Conservation (phyloP, 1,140 invertebrate genomes). For the Ectropis grisescens region DNA sequence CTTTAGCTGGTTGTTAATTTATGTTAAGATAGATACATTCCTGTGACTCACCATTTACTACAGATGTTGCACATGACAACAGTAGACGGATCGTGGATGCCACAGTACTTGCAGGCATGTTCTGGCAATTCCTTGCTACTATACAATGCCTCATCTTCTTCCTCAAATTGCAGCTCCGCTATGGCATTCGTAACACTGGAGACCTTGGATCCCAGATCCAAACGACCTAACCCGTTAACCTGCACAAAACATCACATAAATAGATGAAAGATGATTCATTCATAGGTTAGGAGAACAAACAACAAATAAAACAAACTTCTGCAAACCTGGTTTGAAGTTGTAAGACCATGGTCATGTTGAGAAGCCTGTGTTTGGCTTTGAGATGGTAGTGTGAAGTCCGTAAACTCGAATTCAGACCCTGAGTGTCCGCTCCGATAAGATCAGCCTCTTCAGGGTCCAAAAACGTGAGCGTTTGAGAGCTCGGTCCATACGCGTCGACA, state of each 20-base stretch:
- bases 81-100: constrained; percentile 97
- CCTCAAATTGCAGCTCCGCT: constrained; percentile 88
- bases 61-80: constrained; percentile 99
- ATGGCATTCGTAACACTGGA: constrained; percentile 80
- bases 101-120: constrained; percentile 98
- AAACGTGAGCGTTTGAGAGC: constrained; percentile 94
- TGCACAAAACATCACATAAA: constrained; percentile 45
- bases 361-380: constrained; percentile 90
- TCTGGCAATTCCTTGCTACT: constrained; percentile 90
- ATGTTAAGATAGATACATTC: too few species aligned
- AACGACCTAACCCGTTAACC: constrained; percentile 76
- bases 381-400: constrained; percentile 93
- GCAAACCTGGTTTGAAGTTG: constrained; percentile 59
- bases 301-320: constrained; percentile 11
- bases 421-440: constrained; percentile 93
- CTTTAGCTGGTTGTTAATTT: too few species aligned
- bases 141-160: constrained; percentile 90
- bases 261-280: background rate
- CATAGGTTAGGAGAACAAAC: constrained; percentile 34
- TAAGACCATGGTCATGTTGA: constrained; percentile 78
- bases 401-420: constrained; percentile 97
- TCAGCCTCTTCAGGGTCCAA: constrained; percentile 94
- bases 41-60: constrained; percentile 94
- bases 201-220: constrained; percentile 77
- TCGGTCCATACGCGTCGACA: constrained; percentile 91